Conservation (phyloP, 2,888 invertebrate species). For the Anoncus sp. region DNA sequence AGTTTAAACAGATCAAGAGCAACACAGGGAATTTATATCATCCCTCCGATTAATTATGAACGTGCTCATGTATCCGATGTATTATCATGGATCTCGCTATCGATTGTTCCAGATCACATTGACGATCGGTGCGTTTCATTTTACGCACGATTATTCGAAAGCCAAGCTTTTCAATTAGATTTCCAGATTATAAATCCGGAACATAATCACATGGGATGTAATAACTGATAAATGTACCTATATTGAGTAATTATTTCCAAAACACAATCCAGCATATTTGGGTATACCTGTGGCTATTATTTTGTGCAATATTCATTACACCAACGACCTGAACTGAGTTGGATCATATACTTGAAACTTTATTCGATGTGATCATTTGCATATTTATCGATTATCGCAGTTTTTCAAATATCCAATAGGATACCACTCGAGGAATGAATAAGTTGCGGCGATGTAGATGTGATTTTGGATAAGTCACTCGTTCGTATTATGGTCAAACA, state of each 20-base stretch:
- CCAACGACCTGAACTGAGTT: not conserved
- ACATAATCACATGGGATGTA: not conserved
- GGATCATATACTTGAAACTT: not conserved
- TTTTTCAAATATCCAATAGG: not conserved
- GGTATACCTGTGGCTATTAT: not conserved
- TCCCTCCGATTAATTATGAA: conserved; percentile 3
- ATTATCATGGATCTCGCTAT: too few relatives aligned
- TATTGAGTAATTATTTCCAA: not conserved
- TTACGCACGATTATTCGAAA: not conserved
- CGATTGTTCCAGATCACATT: too few relatives aligned
- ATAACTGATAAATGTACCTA: not conserved
- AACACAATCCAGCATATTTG: not conserved
- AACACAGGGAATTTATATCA: not conserved
- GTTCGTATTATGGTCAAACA: not conserved
- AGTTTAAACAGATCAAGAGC: not conserved
- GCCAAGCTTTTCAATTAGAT: not conserved
- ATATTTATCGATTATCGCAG: not conserved
- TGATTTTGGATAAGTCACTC: conserved; percentile 15
- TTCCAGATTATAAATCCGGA: not conserved
- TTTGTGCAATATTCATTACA: not conserved
- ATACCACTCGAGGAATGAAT: not conserved
- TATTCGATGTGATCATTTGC: not conserved
- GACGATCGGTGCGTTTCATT: not conserved
- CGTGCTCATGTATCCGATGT: not conserved
- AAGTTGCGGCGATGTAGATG: conserved; percentile 1